Evolutionary conservation across 2,888 invertebrate species (phyloP).

Genomic region (Scaptomyza parva): DNA sequence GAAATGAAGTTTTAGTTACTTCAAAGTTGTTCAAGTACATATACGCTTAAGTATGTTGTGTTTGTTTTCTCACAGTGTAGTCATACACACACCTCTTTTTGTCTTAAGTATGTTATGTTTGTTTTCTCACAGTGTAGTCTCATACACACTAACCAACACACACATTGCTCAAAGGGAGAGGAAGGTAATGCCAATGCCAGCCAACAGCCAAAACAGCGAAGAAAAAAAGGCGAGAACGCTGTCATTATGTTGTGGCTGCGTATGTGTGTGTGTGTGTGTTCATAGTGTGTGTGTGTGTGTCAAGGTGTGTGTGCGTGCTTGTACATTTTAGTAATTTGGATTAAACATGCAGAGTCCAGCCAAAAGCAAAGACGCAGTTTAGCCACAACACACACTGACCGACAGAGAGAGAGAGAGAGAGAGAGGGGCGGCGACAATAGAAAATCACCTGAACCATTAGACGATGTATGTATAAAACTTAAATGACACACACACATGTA

Average conservation of each 20-base stretch:
- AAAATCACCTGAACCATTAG: constrained; percentile 79
- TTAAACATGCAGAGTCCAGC: constrained; percentile 72
- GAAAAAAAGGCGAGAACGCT: constrained; percentile 2
- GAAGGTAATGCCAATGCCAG: constrained; percentile 34
- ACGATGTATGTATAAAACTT: constrained; percentile 60
- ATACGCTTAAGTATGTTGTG: too few species aligned
- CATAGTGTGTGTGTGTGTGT: constrained; percentile 13
- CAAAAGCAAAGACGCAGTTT: constrained; percentile 20
- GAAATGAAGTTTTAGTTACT: too few species aligned
- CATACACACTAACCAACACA: too few species aligned
- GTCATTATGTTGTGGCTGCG: constrained; percentile 2
- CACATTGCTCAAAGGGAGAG: too few species aligned
- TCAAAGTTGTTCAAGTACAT: too few species aligned
- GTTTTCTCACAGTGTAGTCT: background rate
- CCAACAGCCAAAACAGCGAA: constrained; percentile 37
- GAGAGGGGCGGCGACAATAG: constrained; percentile 66
- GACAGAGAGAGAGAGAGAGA: background rate
- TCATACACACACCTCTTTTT: too few species aligned
- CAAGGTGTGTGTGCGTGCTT: constrained; percentile 25
- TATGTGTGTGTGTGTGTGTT: constrained; percentile 8
- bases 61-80: background rate
- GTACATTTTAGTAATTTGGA: constrained; percentile 77
- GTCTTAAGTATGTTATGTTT: too few species aligned
- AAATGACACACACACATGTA: constrained; percentile 48
- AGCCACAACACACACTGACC: too few species aligned